Percentiles rank a stretch among this genome's conserved stretches.
Conservation (phyloP, 2,797 vertebrate species). For the Luscinia luscinia region DNA sequence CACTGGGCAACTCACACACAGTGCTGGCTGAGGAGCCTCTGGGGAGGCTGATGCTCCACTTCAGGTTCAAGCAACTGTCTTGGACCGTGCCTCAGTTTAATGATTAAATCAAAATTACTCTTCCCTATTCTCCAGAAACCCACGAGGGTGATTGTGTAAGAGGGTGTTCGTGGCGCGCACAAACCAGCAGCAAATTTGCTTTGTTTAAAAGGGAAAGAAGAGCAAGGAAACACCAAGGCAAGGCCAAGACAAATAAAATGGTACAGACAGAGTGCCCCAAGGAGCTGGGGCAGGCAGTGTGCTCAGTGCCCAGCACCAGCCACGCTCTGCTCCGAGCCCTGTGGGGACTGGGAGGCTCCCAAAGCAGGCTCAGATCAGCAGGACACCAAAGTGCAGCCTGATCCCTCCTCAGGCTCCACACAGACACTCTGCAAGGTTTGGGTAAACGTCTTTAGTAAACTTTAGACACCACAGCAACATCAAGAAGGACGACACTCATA, state of each 20-base stretch:
- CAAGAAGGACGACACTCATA: neutral
- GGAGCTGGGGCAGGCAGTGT: rapidly evolving
- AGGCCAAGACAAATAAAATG: neutral
- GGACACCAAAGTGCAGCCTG: neutral
- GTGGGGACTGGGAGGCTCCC: neutral
- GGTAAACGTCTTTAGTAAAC: slow-evolving; percentile 7
- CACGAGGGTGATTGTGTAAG: neutral
- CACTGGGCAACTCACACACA: rapidly evolving
- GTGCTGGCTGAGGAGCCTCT: neutral
- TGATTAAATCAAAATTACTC: neutral
- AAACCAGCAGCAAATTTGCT: neutral
- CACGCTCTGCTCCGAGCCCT: neutral
- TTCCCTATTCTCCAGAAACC: neutral
- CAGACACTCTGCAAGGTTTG: neutral
- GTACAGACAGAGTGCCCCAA: neutral
- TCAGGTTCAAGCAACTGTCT: neutral
- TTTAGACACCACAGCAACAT: neutral
- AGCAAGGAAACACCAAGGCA: neutral
- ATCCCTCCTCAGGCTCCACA: neutral
- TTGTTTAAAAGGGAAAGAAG: slow-evolving; percentile 20
- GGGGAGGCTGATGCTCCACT: neutral
- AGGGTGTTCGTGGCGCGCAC: neutral
- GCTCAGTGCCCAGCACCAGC: neutral
- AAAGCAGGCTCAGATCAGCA: neutral
- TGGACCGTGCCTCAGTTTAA: neutral